Evolutionary conservation across 2,113 vertebrate species (phyloP), one percentile per base, ranked within the genome.

Genomic region (Micromys minutus): DNA sequence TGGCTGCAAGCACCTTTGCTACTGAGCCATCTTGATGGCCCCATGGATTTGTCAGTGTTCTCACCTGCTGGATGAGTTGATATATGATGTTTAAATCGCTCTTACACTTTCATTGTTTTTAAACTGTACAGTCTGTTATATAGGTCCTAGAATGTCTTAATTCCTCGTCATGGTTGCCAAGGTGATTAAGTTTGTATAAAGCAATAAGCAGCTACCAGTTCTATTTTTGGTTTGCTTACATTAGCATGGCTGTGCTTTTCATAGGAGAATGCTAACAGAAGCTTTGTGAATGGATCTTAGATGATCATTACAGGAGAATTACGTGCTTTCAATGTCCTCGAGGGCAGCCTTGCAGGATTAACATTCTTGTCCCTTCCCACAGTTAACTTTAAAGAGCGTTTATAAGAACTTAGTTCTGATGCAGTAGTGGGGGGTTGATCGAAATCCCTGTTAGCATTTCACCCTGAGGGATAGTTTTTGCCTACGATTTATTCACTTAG

Each of bases 131-230:
- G 98, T 99, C 98, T 99, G 99, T 57, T 99, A 99, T 98, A 99
- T 99, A 99, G 96, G 97, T 98, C 98, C 98, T 98, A 98, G 99
- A 99, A 99, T 98, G 98, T 99, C 99, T 99, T 99, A 99, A 99
- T 99, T 99, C 98, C 97, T 98, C 98, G 98, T 99, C 98, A 98
- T 98, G 98, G 98, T 98, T 98, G 98, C 98, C 98, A 98, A 98
- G 98, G 98, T 98, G 98, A 98, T 98, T 98, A 98, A 98, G 98
- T 99, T 99, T 99, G 98, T 99, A 99, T 98, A 98, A 98, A 98
- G 98, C 98, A 98, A 98, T 98, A 98, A 99, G 99, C 98, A 98
- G 98, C 98, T 98, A 98, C 98, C 98, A 98, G 98, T 98, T 99
- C 97, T 98, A 97, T 97, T 98, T 98, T 97, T 76, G 65, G 97